Percentiles rank a stretch among this genome's conserved stretches.
These are phyloP conservation scores for Adineta ricciae DNA, from an alignment of 2,888 invertebrate genomes.

Conservation along the genomic window DNA sequence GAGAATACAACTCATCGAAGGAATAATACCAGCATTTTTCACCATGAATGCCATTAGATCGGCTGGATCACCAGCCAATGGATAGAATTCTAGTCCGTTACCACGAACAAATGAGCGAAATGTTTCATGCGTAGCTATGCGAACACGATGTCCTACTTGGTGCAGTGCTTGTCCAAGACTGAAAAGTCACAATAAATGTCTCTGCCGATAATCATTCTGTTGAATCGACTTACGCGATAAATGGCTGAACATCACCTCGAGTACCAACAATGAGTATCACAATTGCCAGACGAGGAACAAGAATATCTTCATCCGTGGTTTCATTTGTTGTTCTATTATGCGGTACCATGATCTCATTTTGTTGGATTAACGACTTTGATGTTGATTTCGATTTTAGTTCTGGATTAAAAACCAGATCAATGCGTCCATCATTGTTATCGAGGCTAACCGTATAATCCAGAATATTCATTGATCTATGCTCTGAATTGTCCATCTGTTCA, in stretches of 20 bases:
- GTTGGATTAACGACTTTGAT: background rate
- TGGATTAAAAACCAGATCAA: background rate
- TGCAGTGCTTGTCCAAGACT: background rate
- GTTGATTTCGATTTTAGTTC: background rate
- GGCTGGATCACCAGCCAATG: conserved; percentile 17
- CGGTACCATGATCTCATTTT: no score
- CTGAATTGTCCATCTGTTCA: background rate
- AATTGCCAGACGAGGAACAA: background rate
- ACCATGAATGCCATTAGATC: conserved; percentile 21
- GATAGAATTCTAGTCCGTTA: conserved; percentile 11
- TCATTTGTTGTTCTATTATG: background rate
- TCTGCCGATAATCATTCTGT: no score
- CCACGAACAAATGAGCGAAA: conserved; percentile 8
- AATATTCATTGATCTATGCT: background rate
- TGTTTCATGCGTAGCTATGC: conserved; percentile 5
- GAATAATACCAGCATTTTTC: conserved; percentile 14
- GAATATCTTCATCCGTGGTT: background rate
- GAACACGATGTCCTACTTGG: background rate
- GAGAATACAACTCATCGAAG: background rate
- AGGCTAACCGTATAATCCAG: background rate
- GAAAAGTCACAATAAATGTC: background rate
- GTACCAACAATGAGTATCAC: background rate
- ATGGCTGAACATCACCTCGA: background rate
- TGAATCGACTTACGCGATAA: background rate
- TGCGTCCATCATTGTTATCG: background rate